Conservation (phyloP, 1,140 invertebrate genomes). For the Dryas iulia region DNA sequence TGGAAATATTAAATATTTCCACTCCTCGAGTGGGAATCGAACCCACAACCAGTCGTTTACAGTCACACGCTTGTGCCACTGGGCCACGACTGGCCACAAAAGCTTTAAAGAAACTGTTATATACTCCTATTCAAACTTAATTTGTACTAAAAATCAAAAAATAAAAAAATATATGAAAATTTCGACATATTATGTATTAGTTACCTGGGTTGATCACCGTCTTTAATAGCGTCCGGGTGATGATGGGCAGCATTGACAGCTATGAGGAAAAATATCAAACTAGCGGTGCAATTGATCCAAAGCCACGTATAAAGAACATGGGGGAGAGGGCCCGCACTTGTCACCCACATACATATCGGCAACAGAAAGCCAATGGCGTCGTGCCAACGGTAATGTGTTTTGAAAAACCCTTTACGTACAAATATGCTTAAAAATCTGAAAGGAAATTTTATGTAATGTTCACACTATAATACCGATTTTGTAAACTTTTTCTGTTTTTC, state of each 20-base stretch:
- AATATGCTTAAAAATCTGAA: slow-evolving; percentile 50
- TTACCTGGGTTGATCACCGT: slow-evolving; percentile 84
- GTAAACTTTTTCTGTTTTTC: too few relatives aligned
- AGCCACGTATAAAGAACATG: slow-evolving; percentile 81
- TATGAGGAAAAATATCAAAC: slow-evolving; percentile 84
- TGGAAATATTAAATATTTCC: too few relatives aligned
- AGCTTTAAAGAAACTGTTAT: too few relatives aligned
- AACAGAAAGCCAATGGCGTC: slow-evolving; percentile 54
- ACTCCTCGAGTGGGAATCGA: too few relatives aligned
- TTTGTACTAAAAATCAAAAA: too few relatives aligned
- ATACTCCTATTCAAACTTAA: too few relatives aligned
- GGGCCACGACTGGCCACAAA: too few relatives aligned
- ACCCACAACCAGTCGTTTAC: too few relatives aligned
- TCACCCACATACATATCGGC: slow-evolving; percentile 56
- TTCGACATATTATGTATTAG: background rate
- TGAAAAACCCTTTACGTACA: slow-evolving; percentile 49
- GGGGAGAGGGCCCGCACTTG: slow-evolving; percentile 42
- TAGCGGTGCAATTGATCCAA: slow-evolving; percentile 81
- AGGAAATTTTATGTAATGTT: slow-evolving; percentile 16
- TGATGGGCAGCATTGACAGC: slow-evolving; percentile 90
- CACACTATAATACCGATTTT: background rate
- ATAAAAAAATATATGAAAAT: too few relatives aligned
- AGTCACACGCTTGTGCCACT: too few relatives aligned
- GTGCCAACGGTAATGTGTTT: slow-evolving; percentile 56
- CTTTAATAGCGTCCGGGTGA: slow-evolving; percentile 90